Base-by-base conservation (phyloP, 2,113 vertebrate species). In the Illadopsis cleaveri region DNA sequence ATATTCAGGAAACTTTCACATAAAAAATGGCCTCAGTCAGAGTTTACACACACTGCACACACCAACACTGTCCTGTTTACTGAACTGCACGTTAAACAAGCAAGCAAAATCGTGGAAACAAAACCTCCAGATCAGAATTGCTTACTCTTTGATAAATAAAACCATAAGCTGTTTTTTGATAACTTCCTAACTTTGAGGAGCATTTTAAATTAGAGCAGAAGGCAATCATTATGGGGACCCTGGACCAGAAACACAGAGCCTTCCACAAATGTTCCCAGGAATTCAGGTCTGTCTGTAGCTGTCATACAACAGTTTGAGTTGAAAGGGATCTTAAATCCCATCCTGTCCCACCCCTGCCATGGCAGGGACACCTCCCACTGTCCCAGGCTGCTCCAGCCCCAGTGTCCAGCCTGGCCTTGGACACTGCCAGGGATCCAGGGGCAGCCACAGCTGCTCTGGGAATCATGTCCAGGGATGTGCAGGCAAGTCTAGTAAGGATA, bases 221-320 rank as follows among this genome's bases (percentile, higher is more conserved):
- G 19, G 11, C 33, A 81, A 2, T 15, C 48, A 9, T 15, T 19
- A 10, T 5, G 40, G 37, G 23, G 28, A 12, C 11, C 18, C 62
- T 35, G 23, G 13, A 42, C 0, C 3, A 76, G 31, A 53, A 65
- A 35, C 30, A 20, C 1, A 13, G 11, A 82, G 44, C 44, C 50
- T 79, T 33, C 54, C 58, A 30, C 27, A 56, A 18, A 7, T 4
- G 2, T 24, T 54, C 30, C 72, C 60, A 68, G 24, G 47, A 83
- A 56, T 51, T 68, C 18, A 42, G 6, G 21, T 21, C 51, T 47
- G 38, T 6, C 69, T 60, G 23, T 27, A n/a, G 42, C 54, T 42
- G 19, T 47, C 21, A 40, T 0, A 15, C 30, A 76, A 9, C 14
- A 54, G 5, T 25, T 54, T 0, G 1, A 38, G 25, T 12, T 40